Percentiles rank a stretch among this genome's conserved stretches.
These are phyloP conservation scores for Tolmerus cingulatus DNA, from an alignment of 2,888 invertebrate genomes.

Conservation along the genomic window DNA sequence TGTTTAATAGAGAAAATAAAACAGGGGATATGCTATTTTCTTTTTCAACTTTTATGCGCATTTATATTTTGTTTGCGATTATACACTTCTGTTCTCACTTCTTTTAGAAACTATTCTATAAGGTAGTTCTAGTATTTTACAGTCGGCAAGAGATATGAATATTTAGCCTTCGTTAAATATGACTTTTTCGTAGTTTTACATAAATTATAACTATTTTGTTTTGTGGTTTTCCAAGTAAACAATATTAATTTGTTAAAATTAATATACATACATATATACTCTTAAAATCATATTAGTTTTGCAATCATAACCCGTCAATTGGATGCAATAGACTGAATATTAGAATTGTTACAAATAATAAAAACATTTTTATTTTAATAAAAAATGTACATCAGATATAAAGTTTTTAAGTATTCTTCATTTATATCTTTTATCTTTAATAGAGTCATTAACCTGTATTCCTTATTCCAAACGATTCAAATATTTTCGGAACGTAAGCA, in stretches of 20 bases:
- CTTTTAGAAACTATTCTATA: too few relatives aligned
- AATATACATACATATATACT: neutral
- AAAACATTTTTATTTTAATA: constrained; percentile 3
- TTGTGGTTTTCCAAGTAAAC: neutral
- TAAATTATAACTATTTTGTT: neutral
- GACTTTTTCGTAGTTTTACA: neutral
- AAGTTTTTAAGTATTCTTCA: neutral
- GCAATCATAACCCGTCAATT: constrained; percentile 1
- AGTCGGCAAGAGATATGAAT: too few relatives aligned
- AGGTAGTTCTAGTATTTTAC: too few relatives aligned
- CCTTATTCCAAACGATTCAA: neutral
- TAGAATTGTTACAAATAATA: neutral
- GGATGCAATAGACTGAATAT: constrained; percentile 1
- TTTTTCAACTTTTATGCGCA: too few relatives aligned
- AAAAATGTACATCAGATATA: neutral
- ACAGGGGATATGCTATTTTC: too few relatives aligned
- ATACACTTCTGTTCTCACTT: too few relatives aligned
- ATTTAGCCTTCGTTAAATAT: too few relatives aligned
- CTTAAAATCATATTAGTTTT: neutral
- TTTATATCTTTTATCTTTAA: neutral
- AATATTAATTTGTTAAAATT: neutral
- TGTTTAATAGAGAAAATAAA: too few relatives aligned
- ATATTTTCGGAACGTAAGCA: too few relatives aligned
- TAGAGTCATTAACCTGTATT: neutral
- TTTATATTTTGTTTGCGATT: too few relatives aligned